Base-by-base conservation (phyloP, 2,888 invertebrate species). In the Tridacna crocea region DNA sequence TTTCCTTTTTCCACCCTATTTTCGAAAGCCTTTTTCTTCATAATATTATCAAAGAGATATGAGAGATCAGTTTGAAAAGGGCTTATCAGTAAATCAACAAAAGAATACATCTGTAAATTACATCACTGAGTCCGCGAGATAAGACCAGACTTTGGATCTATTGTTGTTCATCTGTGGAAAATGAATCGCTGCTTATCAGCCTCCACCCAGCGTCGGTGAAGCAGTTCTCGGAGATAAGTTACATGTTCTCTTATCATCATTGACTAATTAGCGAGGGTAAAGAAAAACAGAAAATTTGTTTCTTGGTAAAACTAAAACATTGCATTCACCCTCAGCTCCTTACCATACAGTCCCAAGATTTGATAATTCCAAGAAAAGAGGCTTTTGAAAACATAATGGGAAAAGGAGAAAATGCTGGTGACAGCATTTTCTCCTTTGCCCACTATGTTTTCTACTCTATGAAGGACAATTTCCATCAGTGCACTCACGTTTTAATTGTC, bases 101-200 rank as follows among this genome's bases (percentile, higher is more conserved):
- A 61, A 24, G 47, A 51, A 74, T 72, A 78, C 73, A 79, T 82
- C 82, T 82, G 82, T 65, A 68, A 75, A 75, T 78, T 78, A 60
- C 82, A 82, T 82, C 78, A 79, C 26, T 24, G 55, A 27, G 75
- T 19, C 36, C 70, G 51, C 15, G 19, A 27, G 70, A 70, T 70
- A 70, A 51, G 24, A 70, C 70, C 70, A 70, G 70, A 48, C 10
- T 51, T 70, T 51, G 51, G 22, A 51, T 70, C 22, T 70, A 51
- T 70, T 24, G 51, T 70, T 47, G 51, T 22, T 51, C n/a, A 26
- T 51, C 48, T 24, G 17, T 47, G 51, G 10, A 48, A 70, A 70
- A 24, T 70, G 70, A 70, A 70, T 70, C 70, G 47, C 51, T 19
- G 51, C 22, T 48, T 70, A 47, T 47, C 70, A n/a, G n/a, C 24